Conservation (phyloP, 2,888 invertebrate genomes). For the Quadroppia sp. region DNA sequence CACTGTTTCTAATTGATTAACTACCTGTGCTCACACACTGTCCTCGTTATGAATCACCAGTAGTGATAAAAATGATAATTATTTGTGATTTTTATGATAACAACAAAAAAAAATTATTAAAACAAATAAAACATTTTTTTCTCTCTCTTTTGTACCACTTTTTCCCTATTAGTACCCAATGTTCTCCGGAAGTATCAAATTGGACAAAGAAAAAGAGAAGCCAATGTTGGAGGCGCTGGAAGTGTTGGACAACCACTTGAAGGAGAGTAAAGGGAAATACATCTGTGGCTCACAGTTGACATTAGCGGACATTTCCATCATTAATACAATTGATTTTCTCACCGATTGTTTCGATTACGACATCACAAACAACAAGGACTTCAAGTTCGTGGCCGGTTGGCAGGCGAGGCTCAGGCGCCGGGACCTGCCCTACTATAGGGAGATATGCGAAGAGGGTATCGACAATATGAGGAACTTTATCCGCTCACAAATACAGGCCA, state of each 20-base stretch:
- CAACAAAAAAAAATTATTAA: too few species aligned
- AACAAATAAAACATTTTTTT: too few species aligned
- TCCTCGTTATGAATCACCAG: too few species aligned
- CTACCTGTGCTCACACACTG: too few species aligned
- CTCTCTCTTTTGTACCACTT: too few species aligned
- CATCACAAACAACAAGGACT: not conserved
- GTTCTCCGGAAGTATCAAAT: conserved; percentile 6
- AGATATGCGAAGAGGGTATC: conserved; percentile 18
- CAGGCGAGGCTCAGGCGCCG: conserved; percentile 11
- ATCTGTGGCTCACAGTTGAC: conserved; percentile 70
- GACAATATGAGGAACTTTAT: conserved; percentile 4
- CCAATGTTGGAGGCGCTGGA: conserved; percentile 66
- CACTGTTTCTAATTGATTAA: too few species aligned
- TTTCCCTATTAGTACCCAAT: conserved; percentile 59
- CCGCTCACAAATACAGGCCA: not conserved
- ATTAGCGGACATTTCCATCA: conserved; percentile 69
- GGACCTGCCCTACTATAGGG: conserved; percentile 21
- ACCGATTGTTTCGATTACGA: conserved; percentile 58
- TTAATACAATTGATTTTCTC: conserved; percentile 64
- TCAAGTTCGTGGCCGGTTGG: conserved; percentile 27
- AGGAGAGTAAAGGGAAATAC: conserved; percentile 65
- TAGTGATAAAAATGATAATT: too few species aligned
- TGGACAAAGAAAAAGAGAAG: conserved; percentile 59
- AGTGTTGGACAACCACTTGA: conserved; percentile 66
- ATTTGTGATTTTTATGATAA: too few species aligned